Evolutionary conservation across 1,140 invertebrate genomes (phyloP), one percentile per base, ranked within the genome.

Genomic region (Plectus sambesii): DNA sequence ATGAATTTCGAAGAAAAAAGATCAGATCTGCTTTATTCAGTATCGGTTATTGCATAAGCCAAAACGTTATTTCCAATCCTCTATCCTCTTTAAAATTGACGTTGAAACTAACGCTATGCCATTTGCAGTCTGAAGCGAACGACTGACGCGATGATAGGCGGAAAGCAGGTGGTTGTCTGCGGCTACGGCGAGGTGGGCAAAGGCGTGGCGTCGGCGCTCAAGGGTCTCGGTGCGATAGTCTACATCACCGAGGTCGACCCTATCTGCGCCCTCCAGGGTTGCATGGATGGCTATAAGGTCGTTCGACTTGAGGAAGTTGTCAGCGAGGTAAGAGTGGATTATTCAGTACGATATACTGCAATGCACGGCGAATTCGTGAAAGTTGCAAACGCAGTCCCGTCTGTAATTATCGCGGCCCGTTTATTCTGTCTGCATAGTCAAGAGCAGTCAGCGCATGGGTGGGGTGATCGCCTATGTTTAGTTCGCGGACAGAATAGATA

Each of bases 221-320:
- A 92, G 71, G 88, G 87, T 0, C 76, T 96, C 42, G 90, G 90
- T 17, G 85, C 86, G 73, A 83, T 90, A 62, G 86, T 82, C 35
- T 92, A 87, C 70, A 85, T 97, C 15, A 93, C 90, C 39, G 92
- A 97, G 76, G 92, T 97, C 56, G 90, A 97, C 76, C 90, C 92
- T 0, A 96, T 97, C 61, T 96, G 90, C 74, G 90, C 89, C 40
- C 75, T 96, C 33, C 92, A 96, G 75, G 90, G 88, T 2, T 88
- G 90, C 65, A 96, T 96, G 89, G 92, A 96, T 70, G 90, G 92
- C 2, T 93, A 87, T 70, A 79, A 86, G 60, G 87, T 96, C 30
- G 85, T 94, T 30, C 89, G 92, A 74, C 71, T 96, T 47, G 87
- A 86, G 65, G 90, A 78, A 59, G 85, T 89, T n/a, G 83, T 94